Base-by-base conservation (phyloP, 2,113 vertebrate genomes). In the Tupaia tana region DNA sequence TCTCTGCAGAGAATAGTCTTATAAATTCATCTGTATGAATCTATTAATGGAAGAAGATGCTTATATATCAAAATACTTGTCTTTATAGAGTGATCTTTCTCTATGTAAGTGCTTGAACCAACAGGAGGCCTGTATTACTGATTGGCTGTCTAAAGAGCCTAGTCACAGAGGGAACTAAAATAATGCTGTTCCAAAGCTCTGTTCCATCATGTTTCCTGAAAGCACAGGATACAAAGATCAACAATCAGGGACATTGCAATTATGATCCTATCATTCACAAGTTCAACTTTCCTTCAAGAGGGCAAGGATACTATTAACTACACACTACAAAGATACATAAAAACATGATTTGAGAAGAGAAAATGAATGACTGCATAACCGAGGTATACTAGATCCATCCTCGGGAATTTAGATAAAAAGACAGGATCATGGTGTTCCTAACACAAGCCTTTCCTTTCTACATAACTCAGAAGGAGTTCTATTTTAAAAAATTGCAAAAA, bases 401-500 rank as follows among this genome's bases (percentile, higher is more conserved):
- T 85, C 87, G 69, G 58, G 52, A 77, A 10, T 25, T 70, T 54
- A 77, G 52, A 95, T 81, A 79, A 83, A 61, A 27, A 89, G 31
- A 95, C 29, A 79, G 29, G 73, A 63, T 91, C 63, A 20, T 64
- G 29, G 67, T 56, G 69, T 94, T 95, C 77, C 81, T 89, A 87
- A 66, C 25, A 82, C 18, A 31, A 93, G 74, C 31, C 66, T 29
- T 16, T 92, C 93, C 77, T 89, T 90, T 84, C 79, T 86, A 16
- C 83, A 75, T 59, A 91, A 81, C 69, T 56, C 31, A 67, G 29
- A 75, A 91, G 67, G 66, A 96, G 78, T 82, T 94, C 84, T 96
- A 85, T 43, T 92, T 93, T 91, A 81, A 85, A 93, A 96, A 67
- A 52, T 82, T 89, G 66, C 74, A 74, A 88, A 93, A 91, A 29